Conservation (phyloP, 2,113 vertebrate genomes). For the Ptilorrhoa leucosticta region DNA sequence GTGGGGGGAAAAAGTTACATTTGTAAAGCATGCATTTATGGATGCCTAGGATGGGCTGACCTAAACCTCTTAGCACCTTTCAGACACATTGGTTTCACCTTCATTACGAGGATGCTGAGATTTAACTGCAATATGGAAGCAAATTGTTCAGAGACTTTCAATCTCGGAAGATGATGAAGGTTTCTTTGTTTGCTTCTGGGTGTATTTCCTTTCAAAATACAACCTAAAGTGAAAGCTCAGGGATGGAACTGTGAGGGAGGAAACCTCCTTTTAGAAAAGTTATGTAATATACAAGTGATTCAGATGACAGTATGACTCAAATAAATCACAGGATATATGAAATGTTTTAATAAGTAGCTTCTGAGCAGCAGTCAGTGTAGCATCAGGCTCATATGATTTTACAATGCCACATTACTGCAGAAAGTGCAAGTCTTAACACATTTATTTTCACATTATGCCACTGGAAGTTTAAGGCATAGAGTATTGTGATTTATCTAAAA, state of each 20-base stretch:
- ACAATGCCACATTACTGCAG: neutral
- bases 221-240: neutral
- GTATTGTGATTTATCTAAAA: neutral
- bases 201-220: neutral
- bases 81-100: neutral
- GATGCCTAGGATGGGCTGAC: neutral
- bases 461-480: neutral
- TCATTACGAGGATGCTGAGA: neutral
- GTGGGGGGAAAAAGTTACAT: neutral
- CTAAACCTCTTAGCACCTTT: neutral
- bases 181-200: neutral
- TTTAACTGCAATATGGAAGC: neutral
- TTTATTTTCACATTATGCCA: neutral
- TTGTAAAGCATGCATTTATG: neutral
- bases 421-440: neutral
- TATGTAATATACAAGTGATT: neutral
- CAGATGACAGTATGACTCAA: neutral
- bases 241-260: neutral
- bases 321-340: neutral
- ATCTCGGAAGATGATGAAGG: neutral
- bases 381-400: neutral
- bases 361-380: neutral
- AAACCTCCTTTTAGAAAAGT: neutral
- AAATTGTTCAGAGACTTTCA: neutral
- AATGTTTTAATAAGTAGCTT: neutral